Base-by-base conservation (phyloP, 1,140 invertebrate genomes). In the Akabosia matsudoensis region DNA sequence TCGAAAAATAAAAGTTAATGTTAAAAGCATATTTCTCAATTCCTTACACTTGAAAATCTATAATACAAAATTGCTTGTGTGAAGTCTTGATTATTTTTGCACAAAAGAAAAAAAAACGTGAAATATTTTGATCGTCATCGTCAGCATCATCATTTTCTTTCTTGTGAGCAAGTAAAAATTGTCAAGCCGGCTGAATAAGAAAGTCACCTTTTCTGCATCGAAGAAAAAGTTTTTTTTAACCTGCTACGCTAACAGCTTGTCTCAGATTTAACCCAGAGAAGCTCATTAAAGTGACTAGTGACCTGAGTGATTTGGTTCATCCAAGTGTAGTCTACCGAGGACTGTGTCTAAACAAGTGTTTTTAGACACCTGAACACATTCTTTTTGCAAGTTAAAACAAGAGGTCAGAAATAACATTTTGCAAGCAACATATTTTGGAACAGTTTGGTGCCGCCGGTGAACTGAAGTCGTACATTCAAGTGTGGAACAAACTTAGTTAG, bases 151-250 rank as follows among this genome's bases (percentile, higher is more conserved):
- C 37, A 45, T 45, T 18, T 10, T 45, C 37, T 10, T 45, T 18
- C 37, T 10, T 10, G 7, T 45, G 18, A 10, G 18, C 37, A 10
- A 45, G 37, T 18, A 45, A 10, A 45, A n/a, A n/a, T n/a, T n/a
- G n/a, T n/a, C 22, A 67, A 67, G 61, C 61, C 61, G 61, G 61
- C 28, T n/a, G 10, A 67, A 67, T 2, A 67, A 67, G 10, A 67
- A 67, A 7, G 28, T 67, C 61, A 67, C 24, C 61, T 30, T 67
- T 7, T 67, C n/a, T 7, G 13, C 28, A 1, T 67, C 31, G 37
- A 10, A 45, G 18, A 45, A 45, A 7, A 45, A 45, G n/a, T n/a
- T n/a, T n/a, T n/a, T n/a, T n/a, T n/a, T n/a, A n/a, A n/a, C n/a
- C n/a, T n/a, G n/a, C n/a, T n/a, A n/a, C n/a, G 10, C 16, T 30